Evolutionary conservation across 2,888 invertebrate species (phyloP), one percentile per base, ranked within the genome.

Genomic region (Branchinecta sandiegonensis): DNA sequence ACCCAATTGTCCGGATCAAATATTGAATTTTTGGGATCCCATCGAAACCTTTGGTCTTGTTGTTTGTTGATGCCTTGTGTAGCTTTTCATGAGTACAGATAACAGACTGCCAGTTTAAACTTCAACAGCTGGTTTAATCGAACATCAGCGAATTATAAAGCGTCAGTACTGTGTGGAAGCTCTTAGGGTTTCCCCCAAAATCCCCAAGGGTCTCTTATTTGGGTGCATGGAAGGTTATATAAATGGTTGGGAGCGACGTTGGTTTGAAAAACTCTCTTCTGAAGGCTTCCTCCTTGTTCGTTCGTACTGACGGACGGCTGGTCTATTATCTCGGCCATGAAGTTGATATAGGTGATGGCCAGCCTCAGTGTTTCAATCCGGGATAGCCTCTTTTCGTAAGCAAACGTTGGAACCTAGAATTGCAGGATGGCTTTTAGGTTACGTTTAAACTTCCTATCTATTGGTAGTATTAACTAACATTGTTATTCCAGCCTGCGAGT

Each of bases 291-390:
- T 17, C 17, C 56, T n/a, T 56, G 14, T 56, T 56, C 17, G 17
- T n/a, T 56, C 56, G 17, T 8, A 8, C 14, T 8, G 17, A 17
- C 56, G 7, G 17, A 56, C 56, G 56, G 56, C 56, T 56, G 14
- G 17, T 56, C 78, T 13, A 92, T 80, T 8, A 95, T 81, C 76
- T 95, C 94, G 47, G 90, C 86, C 95, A 96, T 95, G 79, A 95
- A 96, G 71, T 90, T 88, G 75, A 96, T 96, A 80, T 96, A 96
- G 0, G 93, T 94, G 75, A 95, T 94, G 68, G 95, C 95, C 74
- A 96, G 80, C 0, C 94, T 85, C 0, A 96, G 82, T 0, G 95
- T 96, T 80, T 96, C 95, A 75, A 96, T 95, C 72, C 95, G 85
- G 0, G 94, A 95, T 2, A 96, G 82, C 0, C 94, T 85, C 78